Evolutionary conservation across 2,888 invertebrate species (phyloP), one percentile per base, ranked within the genome.

Genomic region (Hoplodrina blanda): DNA sequence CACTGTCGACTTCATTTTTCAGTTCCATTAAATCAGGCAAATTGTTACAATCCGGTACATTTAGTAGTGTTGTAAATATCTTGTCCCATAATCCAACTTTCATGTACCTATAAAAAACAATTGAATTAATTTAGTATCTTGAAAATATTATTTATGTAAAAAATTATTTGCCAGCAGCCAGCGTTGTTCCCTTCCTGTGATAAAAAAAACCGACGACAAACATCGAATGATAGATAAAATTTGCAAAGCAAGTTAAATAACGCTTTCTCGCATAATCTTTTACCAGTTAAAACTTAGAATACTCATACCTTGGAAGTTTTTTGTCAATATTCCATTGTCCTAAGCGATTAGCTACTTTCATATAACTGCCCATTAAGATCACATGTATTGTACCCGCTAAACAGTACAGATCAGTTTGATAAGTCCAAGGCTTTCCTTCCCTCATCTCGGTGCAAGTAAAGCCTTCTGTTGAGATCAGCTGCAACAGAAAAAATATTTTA

Each of bases 381-480:
- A 98, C 98, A 91, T 99, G 98, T 80, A 98, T 97, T 13, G 98
- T 98, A 17, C 98, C 98, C 61, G 98, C 98, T 76, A 99, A 94
- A 81, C 99, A 99, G 93, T 97, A 99, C 86, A 98, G 95, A 95
- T 99, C 99, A 46, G 98, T 98, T 95, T 99, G 99, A 92, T 98
- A 99, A 50, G 98, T 99, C 99, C 99, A 99, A 0, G 98, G 98
- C 85, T 97, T 97, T 55, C 97, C 97, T 86, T 98, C 98, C 82
- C 97, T 97, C 99, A 99, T 99, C 96, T 99, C 99, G 62, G 98
- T 97, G 89, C 98, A 98, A 30, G 97, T 97, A 87, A 98, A 98
- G 70, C 97, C 97, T 88, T 98, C 97, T 3, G 98, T 98, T 61
- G 97, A 97, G 86, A 98, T 98, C 77, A 97, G 96, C 95, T 97